Conservation (phyloP, 2,888 invertebrate genomes). For the Brenthis daphne region DNA sequence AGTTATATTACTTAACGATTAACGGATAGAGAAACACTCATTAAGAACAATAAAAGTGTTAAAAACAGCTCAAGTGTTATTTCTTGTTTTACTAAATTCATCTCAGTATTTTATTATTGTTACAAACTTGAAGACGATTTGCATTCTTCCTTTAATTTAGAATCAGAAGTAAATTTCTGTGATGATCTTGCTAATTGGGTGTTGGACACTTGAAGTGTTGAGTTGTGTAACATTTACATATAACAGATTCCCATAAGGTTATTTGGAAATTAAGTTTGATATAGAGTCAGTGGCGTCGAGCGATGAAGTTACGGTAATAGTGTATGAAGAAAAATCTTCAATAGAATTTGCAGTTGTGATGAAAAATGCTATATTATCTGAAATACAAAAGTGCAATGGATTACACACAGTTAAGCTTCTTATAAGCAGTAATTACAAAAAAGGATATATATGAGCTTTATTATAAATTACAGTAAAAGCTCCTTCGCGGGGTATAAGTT, state of each 20-base stretch:
- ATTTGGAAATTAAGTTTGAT: conserved; percentile 8
- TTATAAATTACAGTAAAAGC: no score
- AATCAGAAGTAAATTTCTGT: conserved; percentile 9
- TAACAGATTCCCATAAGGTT: neutral
- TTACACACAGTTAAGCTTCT: conserved; percentile 2
- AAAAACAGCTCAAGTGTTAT: neutral
- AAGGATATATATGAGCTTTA: conserved; percentile 19
- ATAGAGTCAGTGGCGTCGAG: neutral
- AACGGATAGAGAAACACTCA: neutral
- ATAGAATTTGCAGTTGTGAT: neutral
- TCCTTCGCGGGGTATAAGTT: no score
- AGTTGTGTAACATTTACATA: conserved; percentile 23
- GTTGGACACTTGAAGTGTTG: neutral
- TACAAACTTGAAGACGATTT: conserved; percentile 12
- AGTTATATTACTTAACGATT: conserved; percentile 7
- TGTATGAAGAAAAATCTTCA: conserved; percentile 8
- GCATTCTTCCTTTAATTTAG: conserved; percentile 16
- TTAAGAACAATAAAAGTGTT: conserved; percentile 7
- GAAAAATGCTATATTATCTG: neutral
- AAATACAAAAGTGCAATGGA: conserved; percentile 1
- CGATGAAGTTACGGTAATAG: neutral
- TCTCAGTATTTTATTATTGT: neutral
- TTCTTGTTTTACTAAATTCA: neutral
- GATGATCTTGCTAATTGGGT: conserved; percentile 3
- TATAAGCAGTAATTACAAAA: neutral